These are phyloP conservation scores for Karalla daura DNA, from an alignment of 2,797 vertebrate genomes.

Conservation along the genomic window DNA sequence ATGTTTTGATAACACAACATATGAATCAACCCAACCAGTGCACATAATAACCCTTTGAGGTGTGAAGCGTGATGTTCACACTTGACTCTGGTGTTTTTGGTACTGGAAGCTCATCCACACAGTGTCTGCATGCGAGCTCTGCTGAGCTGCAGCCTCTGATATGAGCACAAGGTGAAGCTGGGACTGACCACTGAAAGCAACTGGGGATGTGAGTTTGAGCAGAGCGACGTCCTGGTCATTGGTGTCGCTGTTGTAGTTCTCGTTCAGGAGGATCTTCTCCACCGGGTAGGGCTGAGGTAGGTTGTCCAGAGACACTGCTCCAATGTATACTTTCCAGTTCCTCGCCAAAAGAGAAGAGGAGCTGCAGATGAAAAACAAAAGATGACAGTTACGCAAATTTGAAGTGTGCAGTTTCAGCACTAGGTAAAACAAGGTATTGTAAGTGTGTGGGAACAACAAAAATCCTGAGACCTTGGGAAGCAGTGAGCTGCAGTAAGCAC, in stretches of 20 bases:
- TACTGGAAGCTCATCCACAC: too few species aligned
- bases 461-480: conserved; percentile 84
- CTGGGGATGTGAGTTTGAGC: conserved; percentile 81
- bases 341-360: conserved; percentile 47
- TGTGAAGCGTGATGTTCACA: too few species aligned
- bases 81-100: too few species aligned
- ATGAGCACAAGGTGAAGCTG: not conserved
- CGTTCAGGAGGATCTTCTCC: conserved; percentile 84
- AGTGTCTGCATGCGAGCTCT: too few species aligned
- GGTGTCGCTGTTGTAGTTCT: conserved; percentile 81
- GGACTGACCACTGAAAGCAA: conserved; percentile 72
- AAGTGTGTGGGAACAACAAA: not conserved
- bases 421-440: not conserved
- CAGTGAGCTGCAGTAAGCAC: conserved; percentile 93
- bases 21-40: too few species aligned
- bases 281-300: conserved; percentile 71
- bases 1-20: too few species aligned
- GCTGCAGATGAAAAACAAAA: conserved; percentile 10
- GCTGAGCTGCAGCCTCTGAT: not conserved
- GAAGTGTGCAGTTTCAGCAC: not conserved
- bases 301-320: conserved; percentile 79
- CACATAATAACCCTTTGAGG: too few species aligned
- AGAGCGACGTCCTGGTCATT: conserved; percentile 90
- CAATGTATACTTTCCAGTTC: conserved; percentile 86
- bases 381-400: not conserved